A percentile compares a stretch with the other conserved stretches of the same genome.
phyloP scores from a whole-genome alignment of 2,113 vertebrate genomes.

The Chlorodrepanis virens region DNA sequence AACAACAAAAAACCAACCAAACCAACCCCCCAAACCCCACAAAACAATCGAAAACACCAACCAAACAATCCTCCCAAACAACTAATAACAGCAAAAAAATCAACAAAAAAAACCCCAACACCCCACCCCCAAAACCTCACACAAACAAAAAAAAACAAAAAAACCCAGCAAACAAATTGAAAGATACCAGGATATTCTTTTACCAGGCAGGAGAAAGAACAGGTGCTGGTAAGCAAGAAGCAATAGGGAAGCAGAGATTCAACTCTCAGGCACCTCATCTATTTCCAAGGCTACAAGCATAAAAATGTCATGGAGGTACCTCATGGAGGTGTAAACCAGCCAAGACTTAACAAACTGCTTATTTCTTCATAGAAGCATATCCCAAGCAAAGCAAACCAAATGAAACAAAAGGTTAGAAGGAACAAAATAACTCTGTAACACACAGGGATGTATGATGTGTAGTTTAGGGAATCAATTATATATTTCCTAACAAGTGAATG shows the following conservation, averaged over 20 bases:
- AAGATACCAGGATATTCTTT: neutral
- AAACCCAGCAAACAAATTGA: neutral
- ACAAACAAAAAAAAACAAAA: neutral
- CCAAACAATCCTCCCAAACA: neutral
- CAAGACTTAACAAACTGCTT: neutral
- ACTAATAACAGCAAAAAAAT: neutral
- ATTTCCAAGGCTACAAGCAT: slow-evolving; percentile 3
- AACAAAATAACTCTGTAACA: neutral
- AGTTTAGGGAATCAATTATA: neutral
- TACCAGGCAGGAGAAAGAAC: neutral
- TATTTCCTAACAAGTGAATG: neutral
- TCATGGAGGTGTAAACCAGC: neutral
- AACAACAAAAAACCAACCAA: neutral
- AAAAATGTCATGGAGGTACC: neutral
- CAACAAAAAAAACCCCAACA: neutral
- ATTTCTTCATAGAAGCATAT: neutral
- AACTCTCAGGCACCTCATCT: neutral
- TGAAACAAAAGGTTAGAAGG: neutral
- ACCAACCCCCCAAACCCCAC: neutral
- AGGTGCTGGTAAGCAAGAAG: neutral
- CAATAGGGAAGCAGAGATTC: neutral
- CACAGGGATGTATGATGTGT: accelerated
- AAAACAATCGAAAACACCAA: neutral
- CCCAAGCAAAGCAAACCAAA: neutral
- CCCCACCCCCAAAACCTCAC: neutral